These are phyloP conservation scores for Stichodactyla helianthus DNA, from an alignment of 64 coral and sea anemone genomes.

Conservation along the genomic window DNA sequence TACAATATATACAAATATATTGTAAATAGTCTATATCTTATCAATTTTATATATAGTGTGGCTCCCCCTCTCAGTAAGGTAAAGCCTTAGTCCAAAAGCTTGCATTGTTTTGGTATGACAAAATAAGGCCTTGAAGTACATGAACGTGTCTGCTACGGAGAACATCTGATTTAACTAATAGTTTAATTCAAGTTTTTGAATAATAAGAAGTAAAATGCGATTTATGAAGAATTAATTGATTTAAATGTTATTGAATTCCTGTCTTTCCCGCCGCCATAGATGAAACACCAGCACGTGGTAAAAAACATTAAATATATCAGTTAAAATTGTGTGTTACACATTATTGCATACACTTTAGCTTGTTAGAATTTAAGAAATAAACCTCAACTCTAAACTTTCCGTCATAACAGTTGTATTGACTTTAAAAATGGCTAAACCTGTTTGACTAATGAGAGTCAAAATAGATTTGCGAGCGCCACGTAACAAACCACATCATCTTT, in stretches of 20 bases:
- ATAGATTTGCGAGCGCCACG: neutral
- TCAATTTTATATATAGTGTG: too few relatives aligned
- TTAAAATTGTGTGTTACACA: neutral
- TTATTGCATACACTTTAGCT: neutral
- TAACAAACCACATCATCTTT: neutral
- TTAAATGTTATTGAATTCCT: neutral
- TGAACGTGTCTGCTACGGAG: neutral
- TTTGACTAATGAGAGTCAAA: neutral
- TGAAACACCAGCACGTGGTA: neutral
- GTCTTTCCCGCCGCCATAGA: neutral
- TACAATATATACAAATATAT: too few relatives aligned
- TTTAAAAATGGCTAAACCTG: neutral
- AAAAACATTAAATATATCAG: neutral
- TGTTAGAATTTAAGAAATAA: neutral
- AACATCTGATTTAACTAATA: neutral
- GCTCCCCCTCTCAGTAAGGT: too few relatives aligned
- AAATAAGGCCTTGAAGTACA: neutral
- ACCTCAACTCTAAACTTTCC: neutral
- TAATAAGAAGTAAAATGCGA: neutral
- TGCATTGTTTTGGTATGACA: too few relatives aligned
- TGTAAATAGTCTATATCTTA: too few relatives aligned
- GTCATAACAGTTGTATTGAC: neutral
- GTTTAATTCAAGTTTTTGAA: conserved; percentile 1
- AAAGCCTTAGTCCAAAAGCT: too few relatives aligned
- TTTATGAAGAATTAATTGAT: conserved; percentile 1